Conservation (phyloP, 2,797 vertebrate species). For the Aldrovandia affinis region DNA sequence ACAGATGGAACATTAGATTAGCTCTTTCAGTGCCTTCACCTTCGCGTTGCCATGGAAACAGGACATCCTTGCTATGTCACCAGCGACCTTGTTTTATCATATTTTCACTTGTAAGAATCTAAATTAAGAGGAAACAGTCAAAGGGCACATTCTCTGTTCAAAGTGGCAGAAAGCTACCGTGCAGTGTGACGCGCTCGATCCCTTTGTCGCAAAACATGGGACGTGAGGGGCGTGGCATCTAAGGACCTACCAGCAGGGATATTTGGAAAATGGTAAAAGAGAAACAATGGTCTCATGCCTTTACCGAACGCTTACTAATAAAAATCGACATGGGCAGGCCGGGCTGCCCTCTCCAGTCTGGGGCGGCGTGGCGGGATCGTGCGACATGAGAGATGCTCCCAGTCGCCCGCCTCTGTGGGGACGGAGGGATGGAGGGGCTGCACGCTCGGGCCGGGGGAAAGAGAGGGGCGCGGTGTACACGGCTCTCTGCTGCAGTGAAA, state of each 20-base stretch:
- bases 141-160: not conserved
- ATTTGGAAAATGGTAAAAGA: not conserved
- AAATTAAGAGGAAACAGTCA: not conserved
- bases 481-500: conserved; percentile 51
- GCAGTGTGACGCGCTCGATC: not conserved
- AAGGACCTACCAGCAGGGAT: not conserved
- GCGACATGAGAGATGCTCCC: no score
- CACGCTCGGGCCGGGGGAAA: not conserved
- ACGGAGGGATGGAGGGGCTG: not conserved
- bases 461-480: not conserved
- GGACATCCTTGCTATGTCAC: conserved; percentile 76
- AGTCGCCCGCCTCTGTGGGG: no score
- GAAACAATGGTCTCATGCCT: no score
- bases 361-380: no score
- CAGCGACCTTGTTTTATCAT: conserved; percentile 63
- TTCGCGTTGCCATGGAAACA: conserved; percentile 81
- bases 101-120: not conserved
- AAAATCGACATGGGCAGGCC: no score
- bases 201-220: no score
- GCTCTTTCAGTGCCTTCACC: conserved; percentile 66
- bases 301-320: no score
- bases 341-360: no score
- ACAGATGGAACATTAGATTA: conserved; percentile 57
- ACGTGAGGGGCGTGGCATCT: no score
- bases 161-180: not conserved